phyloP scores from a whole-genome alignment of 1,140 invertebrate genomes.

The Hycleus cichorii region DNA sequence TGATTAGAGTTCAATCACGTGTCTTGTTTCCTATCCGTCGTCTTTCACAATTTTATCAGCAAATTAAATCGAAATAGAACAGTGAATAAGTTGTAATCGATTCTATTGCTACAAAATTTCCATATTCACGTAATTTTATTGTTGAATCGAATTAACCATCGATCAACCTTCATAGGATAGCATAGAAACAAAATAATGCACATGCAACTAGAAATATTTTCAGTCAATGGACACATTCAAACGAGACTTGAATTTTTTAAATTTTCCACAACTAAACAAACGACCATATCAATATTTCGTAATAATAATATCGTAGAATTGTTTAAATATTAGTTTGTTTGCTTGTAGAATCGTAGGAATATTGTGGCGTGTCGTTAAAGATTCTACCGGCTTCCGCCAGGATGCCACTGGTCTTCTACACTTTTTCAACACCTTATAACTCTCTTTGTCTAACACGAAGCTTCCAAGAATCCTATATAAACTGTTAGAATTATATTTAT shows the following conservation, averaged over 20 bases:
- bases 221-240: neutral
- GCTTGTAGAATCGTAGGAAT: neutral
- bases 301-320: neutral
- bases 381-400: constrained; percentile 22
- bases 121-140: no score
- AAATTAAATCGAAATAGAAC: no score
- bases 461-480: constrained; percentile 20
- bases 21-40: no score
- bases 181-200: no score
- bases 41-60: no score
- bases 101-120: no score
- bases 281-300: neutral
- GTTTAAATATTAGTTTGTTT: neutral
- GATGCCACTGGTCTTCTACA: constrained; percentile 2
- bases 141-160: no score
- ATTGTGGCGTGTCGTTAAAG: constrained; percentile 8
- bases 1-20: no score
- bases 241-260: neutral
- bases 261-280: neutral
- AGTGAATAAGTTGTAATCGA: no score
- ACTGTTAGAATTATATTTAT: constrained; percentile 10
- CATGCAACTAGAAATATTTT: neutral
- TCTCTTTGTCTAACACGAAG: constrained; percentile 15
- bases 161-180: no score
- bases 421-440: constrained; percentile 13